A percentile compares a stretch with the other conserved stretches of the same genome.
These are phyloP conservation scores for Drosophila insularis DNA, from an alignment of 1,140 invertebrate genomes.

Conservation along the genomic window DNA sequence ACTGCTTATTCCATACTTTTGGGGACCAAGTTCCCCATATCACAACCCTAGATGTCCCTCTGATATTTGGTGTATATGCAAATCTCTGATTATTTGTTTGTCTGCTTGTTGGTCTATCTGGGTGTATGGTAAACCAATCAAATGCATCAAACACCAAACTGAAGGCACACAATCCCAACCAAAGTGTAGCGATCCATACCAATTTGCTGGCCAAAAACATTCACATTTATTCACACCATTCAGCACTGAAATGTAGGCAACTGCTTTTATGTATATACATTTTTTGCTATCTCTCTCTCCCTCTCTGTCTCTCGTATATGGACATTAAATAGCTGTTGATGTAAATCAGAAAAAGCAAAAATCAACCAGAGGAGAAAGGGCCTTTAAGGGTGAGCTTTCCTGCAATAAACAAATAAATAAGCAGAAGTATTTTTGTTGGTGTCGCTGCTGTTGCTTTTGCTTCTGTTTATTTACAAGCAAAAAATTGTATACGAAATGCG, in stretches of 20 bases:
- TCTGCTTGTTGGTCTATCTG: not conserved
- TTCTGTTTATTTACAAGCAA: conserved; percentile 59
- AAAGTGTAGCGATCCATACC: conserved; percentile 40
- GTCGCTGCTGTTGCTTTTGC: conserved; percentile 28
- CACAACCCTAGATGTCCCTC: too few relatives aligned
- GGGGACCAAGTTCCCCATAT: too few relatives aligned
- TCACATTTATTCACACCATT: conserved; percentile 35
- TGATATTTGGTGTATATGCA: not conserved
- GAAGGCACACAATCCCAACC: not conserved
- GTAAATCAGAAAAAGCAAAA: conserved; percentile 68
- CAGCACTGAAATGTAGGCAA: conserved; percentile 61
- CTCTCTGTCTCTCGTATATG: conserved; percentile 8
- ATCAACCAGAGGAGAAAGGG: conserved; percentile 31
- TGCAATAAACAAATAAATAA: conserved; percentile 80
- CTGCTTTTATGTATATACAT: conserved; percentile 27
- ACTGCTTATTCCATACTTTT: too few relatives aligned
- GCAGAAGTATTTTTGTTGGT: conserved; percentile 48
- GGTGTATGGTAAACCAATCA: conserved; percentile 30
- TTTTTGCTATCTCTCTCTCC: not conserved
- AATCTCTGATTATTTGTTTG: not conserved
- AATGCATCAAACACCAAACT: conserved; percentile 34
- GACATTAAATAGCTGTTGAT: conserved; percentile 77
- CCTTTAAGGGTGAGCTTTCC: conserved; percentile 20
- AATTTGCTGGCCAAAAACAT: conserved; percentile 41
- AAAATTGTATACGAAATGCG: conserved; percentile 54